These are phyloP conservation scores for Botia kubotai DNA, from an alignment of 2,797 vertebrate species.

Conservation along the genomic window DNA sequence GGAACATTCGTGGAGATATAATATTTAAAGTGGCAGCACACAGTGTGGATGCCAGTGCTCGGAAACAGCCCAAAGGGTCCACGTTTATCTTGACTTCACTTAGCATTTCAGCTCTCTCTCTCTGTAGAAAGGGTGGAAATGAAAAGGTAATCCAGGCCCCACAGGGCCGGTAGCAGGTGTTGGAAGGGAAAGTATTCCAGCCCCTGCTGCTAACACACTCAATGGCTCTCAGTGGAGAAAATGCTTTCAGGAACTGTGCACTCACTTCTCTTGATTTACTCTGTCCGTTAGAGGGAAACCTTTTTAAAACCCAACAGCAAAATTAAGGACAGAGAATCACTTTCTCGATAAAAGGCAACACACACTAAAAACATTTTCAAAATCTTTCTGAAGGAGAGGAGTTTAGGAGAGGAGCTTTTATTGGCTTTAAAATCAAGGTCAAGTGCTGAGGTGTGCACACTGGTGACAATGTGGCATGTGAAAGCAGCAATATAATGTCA, in stretches of 20 bases:
- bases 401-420: slow-evolving; percentile 59
- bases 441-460: background rate
- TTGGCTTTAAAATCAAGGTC: slow-evolving; percentile 57
- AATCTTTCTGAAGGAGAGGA: slow-evolving; percentile 69
- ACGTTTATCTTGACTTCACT: slow-evolving; percentile 48
- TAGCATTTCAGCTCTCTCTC: slow-evolving; percentile 31
- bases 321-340: slow-evolving; percentile 65
- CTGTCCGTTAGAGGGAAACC: slow-evolving; percentile 50
- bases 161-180: slow-evolving; percentile 73
- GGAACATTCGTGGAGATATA: slow-evolving; percentile 10
- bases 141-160: slow-evolving; percentile 70
- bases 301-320: slow-evolving; percentile 55
- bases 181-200: slow-evolving; percentile 54
- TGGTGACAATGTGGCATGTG: slow-evolving; percentile 52
- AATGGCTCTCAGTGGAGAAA: slow-evolving; percentile 72
- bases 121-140: slow-evolving; percentile 56
- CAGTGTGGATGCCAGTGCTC: slow-evolving; percentile 35
- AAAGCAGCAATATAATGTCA: slow-evolving; percentile 50
- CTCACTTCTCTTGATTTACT: slow-evolving; percentile 65
- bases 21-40: slow-evolving; percentile 31
- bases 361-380: slow-evolving; percentile 74
- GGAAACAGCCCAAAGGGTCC: slow-evolving; percentile 32
- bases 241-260: slow-evolving; percentile 77
- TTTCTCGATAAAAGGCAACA: slow-evolving; percentile 74
- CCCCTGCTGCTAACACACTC: slow-evolving; percentile 69